Base-by-base conservation (phyloP, 2,888 invertebrate genomes). In the Lasiommata megera region DNA sequence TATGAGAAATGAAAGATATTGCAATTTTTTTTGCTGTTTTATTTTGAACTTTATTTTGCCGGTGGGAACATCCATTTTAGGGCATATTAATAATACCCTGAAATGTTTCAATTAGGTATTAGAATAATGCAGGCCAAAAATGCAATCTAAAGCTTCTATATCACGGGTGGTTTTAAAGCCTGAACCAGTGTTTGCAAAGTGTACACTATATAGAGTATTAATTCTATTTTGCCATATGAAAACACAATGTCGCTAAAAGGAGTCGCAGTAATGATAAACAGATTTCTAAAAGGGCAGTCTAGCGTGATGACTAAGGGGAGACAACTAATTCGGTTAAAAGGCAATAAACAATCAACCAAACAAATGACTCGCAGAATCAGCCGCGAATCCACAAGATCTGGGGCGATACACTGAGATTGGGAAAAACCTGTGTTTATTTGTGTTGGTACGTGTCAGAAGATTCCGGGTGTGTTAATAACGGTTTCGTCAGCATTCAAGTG, bases 401-500 rank as follows among this genome's bases (percentile, higher is more conserved):
- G 59, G 63, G 69, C 61, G 62, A 65, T 60, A 68, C 54, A 69
- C 61, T 67, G 61, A 63, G 52, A 54, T 51, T 55, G 36, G 57
- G 59, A 64, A 70, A 77, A 83, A 84, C 82, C 83, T 84, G 76
- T 71, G 68, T 70, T 61, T 65, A 51, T 66, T 64, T 71, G 65
- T 70, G 72, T 72, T 68, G 73, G 61, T 65, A 74, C 68, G 70
- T 69, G 76, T 78, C 68, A 68, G 74, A 68, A 70, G 77, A 71
- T 70, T 74, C 84, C 82, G 74, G 76, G 70, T 71, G 74, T 70
- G 74, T 74, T 76, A 84, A 72, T 74, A 73, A 71, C 69, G 72
- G 68, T 70, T 78, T 77, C 72, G 79, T 87, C 89, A 87, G 85
- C 87, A 82, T 79, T 85, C 81, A 76, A 76, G 80, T 77, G 87